Percentiles rank a stretch among this genome's conserved stretches.
Evolutionary conservation across 2,888 invertebrate genomes (phyloP).

Genomic region (Eilema griseolum): DNA sequence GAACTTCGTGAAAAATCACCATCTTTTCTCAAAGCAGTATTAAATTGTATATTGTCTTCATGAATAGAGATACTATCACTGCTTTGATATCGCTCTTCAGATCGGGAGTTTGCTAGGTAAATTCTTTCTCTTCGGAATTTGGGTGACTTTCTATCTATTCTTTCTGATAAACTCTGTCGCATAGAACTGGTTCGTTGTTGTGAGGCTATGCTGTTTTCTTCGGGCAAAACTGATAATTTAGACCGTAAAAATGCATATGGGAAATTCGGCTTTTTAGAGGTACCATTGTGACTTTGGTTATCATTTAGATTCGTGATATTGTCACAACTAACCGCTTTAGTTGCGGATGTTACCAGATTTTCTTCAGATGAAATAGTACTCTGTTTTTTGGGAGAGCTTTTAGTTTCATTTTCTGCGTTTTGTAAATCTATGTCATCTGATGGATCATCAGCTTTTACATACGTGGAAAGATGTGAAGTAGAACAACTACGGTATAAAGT

Average conservation of each 20-base stretch:
- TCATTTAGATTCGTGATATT: constrained; percentile 89
- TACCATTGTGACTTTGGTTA: constrained; percentile 77
- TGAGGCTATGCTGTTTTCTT: constrained; percentile 88
- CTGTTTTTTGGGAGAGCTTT: constrained; percentile 74
- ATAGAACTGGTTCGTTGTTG: constrained; percentile 81
- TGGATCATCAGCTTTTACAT: constrained; percentile 93
- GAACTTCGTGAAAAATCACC: constrained; percentile 77
- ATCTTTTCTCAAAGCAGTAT: constrained; percentile 71
- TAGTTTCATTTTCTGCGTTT: constrained; percentile 75
- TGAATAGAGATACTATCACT: constrained; percentile 83
- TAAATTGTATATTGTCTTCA: constrained; percentile 80
- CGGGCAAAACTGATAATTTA: constrained; percentile 91
- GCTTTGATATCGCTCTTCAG: constrained; percentile 88
- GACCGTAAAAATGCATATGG: constrained; percentile 93
- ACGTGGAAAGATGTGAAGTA: constrained; percentile 91
- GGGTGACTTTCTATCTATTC: constrained; percentile 80
- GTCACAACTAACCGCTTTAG: constrained; percentile 91
- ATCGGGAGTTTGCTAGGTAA: constrained; percentile 83
- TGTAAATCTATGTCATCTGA: constrained; percentile 92
- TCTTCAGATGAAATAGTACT: constrained; percentile 71
- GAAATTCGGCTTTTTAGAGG: constrained; percentile 89
- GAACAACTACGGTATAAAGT: constrained; percentile 92
- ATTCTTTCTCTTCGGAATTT: constrained; percentile 77
- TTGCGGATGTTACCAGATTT: constrained; percentile 76
- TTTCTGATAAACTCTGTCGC: constrained; percentile 85